A percentile compares a stretch with the other conserved stretches of the same genome.
Conservation (phyloP, 2,797 vertebrate species). For the Eupleurogrammus muticus region DNA sequence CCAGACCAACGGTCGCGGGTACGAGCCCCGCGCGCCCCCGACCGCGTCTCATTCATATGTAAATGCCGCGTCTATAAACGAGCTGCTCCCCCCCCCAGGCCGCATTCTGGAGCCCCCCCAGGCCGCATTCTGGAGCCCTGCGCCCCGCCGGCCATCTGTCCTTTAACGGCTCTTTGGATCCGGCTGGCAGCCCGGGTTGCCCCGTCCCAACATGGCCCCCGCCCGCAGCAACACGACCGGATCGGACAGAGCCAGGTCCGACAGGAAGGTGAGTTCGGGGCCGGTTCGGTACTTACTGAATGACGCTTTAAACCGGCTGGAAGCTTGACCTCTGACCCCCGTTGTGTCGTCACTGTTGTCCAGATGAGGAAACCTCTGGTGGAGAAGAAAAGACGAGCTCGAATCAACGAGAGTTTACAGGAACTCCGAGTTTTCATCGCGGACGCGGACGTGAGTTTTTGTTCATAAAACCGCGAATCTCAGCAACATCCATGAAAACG, state of each 20-base stretch:
- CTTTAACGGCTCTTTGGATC: conserved; percentile 77
- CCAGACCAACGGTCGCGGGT: conserved; percentile 64
- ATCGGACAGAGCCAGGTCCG: conserved; percentile 73
- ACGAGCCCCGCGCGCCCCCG: conserved; percentile 44
- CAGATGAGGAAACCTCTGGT: conserved; percentile 94
- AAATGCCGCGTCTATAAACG: conserved; percentile 80
- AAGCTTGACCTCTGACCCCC: not conserved
- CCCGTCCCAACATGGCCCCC: conserved; percentile 86
- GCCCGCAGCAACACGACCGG: conserved; percentile 70
- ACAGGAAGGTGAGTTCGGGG: conserved; percentile 84
- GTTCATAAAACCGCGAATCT: too few relatives aligned
- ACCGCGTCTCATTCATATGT: conserved; percentile 81
- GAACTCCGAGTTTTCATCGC: conserved; percentile 89
- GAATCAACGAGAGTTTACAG: conserved; percentile 95
- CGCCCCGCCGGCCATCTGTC: conserved; percentile 83
- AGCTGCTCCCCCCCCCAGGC: conserved; percentile 42
- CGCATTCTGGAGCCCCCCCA: conserved; percentile 46
- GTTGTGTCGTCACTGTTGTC: conserved; percentile 11
- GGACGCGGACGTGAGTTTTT: conserved; percentile 90
- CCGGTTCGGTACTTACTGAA: not conserved
- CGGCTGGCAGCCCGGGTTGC: conserved; percentile 51
- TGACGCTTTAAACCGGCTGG: not conserved
- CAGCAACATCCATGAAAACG: too few relatives aligned
- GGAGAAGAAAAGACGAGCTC: conserved; percentile 93
- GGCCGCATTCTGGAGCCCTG: conserved; percentile 59